Percentiles rank a stretch among this genome's conserved stretches.
Conservation (phyloP, 2,113 vertebrate species). For the Pterocles gutturalis region DNA sequence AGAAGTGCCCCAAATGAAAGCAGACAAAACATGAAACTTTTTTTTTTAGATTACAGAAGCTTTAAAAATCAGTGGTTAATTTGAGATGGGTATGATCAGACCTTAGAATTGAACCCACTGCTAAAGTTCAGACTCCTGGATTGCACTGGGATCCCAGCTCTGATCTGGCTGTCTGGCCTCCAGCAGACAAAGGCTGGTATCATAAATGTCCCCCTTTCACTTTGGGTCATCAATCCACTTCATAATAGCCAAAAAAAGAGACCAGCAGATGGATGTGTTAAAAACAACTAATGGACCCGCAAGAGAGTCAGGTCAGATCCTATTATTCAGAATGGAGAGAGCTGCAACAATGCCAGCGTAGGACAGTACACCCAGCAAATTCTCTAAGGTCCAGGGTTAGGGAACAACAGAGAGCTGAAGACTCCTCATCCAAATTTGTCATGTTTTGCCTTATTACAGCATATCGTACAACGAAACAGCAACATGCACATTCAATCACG, state of each 20-base stretch:
- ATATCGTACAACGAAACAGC: not conserved
- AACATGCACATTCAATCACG: constrained; percentile 74
- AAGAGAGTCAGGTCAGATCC: not conserved
- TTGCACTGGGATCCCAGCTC: not conserved
- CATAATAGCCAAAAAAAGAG: not conserved
- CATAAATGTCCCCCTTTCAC: not conserved
- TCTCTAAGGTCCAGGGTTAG: not conserved
- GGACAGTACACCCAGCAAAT: not conserved
- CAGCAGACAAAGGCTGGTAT: not conserved
- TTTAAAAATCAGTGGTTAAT: not conserved
- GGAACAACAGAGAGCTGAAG: not conserved
- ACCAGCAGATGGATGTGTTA: not conserved
- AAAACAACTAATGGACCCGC: not conserved
- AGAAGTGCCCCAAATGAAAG: not conserved
- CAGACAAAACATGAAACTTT: not conserved
- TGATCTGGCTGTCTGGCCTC: not conserved
- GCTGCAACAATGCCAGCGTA: not conserved
- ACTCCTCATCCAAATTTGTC: not conserved
- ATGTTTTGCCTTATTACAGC: not conserved
- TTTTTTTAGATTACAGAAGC: not conserved
- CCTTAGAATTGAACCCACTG: not conserved
- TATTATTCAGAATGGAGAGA: not conserved
- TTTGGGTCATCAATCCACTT: not conserved
- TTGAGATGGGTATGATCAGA: not conserved
- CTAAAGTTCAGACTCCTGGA: not conserved